Conservation (phyloP, 2,888 invertebrate species). For the Rhamphomyia laevipes region DNA sequence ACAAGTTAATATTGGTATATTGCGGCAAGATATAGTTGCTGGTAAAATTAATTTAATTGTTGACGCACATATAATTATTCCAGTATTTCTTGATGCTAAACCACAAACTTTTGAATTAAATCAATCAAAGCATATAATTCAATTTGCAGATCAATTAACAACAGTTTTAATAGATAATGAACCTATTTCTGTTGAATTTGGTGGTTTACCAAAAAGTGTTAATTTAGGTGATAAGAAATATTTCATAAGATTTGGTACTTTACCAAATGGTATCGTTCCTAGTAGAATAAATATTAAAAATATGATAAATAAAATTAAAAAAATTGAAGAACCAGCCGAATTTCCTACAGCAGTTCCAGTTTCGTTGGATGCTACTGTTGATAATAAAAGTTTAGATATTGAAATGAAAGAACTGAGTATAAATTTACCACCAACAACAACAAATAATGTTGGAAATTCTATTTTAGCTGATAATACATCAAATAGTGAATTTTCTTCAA, state of each 20-base stretch:
- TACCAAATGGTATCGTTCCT: conserved; percentile 61
- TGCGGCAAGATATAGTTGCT: conserved; percentile 68
- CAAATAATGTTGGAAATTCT: not conserved
- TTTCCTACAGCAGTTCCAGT: not conserved
- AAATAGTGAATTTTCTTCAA: conserved; percentile 37
- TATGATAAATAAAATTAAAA: conserved; percentile 46
- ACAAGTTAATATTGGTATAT: conserved; percentile 80
- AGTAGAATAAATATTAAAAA: conserved; percentile 57
- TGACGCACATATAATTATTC: conserved; percentile 65
- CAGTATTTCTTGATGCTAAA: conserved; percentile 73
- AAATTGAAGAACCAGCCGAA: too few species aligned
- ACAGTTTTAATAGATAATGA: conserved; percentile 69
- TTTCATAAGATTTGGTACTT: conserved; percentile 66
- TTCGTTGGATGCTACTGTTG: not conserved
- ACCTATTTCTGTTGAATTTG: conserved; percentile 68
- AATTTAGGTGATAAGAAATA: conserved; percentile 62
- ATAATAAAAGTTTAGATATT: not conserved
- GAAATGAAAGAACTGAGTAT: too few species aligned
- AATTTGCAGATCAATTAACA: conserved; percentile 66
- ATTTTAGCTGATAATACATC: not conserved
- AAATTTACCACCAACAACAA: too few species aligned
- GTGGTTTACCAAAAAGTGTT: conserved; percentile 71
- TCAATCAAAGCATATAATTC: conserved; percentile 58
- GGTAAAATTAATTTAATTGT: conserved; percentile 77
- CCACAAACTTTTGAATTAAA: conserved; percentile 67